A percentile compares a stretch with the other conserved stretches of the same genome.
These are phyloP conservation scores for Nasonia oneida DNA, from an alignment of 2,888 invertebrate species.

Conservation along the genomic window DNA sequence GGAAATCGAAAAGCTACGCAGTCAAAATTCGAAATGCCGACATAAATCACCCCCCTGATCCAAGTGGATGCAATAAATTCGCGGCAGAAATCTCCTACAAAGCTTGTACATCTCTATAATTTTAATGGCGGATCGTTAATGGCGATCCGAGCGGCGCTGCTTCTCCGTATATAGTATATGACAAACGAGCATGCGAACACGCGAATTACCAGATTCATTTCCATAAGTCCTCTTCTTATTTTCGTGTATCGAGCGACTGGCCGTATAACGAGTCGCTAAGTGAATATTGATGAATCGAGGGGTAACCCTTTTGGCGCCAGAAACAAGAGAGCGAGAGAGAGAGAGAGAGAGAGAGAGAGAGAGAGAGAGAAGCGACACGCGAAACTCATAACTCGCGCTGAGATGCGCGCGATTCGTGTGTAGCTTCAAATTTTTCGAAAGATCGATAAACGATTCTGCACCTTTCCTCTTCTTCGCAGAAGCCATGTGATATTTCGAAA, in stretches of 20 bases:
- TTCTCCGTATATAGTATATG: conserved; percentile 1
- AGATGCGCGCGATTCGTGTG: neutral
- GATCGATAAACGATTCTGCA: no score
- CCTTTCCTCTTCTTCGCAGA: no score
- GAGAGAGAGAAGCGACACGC: neutral
- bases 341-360: no score
- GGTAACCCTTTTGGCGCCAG: conserved; percentile 50
- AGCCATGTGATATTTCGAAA: no score
- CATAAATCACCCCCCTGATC: no score
- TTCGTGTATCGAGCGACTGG: conserved; percentile 37
- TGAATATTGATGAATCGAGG: conserved; percentile 59
- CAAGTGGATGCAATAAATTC: conserved; percentile 9
- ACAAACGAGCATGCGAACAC: conserved; percentile 53
- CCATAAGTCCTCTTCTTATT: conserved; percentile 57
- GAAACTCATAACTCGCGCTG: conserved; percentile 44
- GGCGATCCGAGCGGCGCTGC: conserved; percentile 32
- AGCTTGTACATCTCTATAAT: conserved; percentile 45
- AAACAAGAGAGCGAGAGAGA: neutral
- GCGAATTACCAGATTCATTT: conserved; percentile 53
- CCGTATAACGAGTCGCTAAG: conserved; percentile 42
- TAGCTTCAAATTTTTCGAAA: conserved; percentile 42
- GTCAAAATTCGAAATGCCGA: no score
- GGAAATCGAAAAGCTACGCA: no score
- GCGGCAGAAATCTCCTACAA: neutral
- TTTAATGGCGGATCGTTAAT: conserved; percentile 53